Evolutionary conservation across 2,113 vertebrate genomes (phyloP), one percentile per base, ranked within the genome.

Genomic region (Eudorcas thomsonii): DNA sequence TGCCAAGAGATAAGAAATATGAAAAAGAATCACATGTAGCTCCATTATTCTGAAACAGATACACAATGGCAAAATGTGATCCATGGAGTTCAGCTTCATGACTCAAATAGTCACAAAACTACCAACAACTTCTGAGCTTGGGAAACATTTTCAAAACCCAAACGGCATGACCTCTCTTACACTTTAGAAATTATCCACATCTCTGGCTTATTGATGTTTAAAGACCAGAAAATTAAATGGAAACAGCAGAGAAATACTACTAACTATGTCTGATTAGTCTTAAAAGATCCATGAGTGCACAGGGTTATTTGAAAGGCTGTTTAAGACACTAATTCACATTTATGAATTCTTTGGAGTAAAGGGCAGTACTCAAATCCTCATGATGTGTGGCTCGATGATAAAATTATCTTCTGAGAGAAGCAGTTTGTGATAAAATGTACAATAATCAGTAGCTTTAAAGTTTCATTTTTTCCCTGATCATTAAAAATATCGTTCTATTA

Each of bases 1-100:
- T 96, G 91, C 93, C 94, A 97, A 83, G 25, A 97, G 95, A 96
- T 98, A 54, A 81, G 45, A 67, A 84, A 43, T 88, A 59, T 67
- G 81, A 15, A 96, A 85, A 96, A 45, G 14, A 84, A 74, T 89
- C 59, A 57, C n/a, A 26, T 3, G 3, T 16, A 57, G 2, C 26
- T 55, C 52, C 77, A 39, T 77, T 88, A 45, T 96, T 85, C 55
- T 82, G 88, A 97, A 95, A 91, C 50, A 90, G 48, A 92, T 43
- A 39, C 5, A 39, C 43, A 92, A 62, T 36, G 39, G 59, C 26
- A 90, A 60, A 84, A 33, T 57, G 33, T 2, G 9, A 15, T 50
- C 92, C 62, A 21, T 1, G 50, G 80, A 62, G 55, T 23, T 74
- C 25, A 28, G 48, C 19, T 92, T 80, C 19, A 36, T 54, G 64